Evolutionary conservation across 2,888 invertebrate species (phyloP).

Genomic region (Metellina segmentata): DNA sequence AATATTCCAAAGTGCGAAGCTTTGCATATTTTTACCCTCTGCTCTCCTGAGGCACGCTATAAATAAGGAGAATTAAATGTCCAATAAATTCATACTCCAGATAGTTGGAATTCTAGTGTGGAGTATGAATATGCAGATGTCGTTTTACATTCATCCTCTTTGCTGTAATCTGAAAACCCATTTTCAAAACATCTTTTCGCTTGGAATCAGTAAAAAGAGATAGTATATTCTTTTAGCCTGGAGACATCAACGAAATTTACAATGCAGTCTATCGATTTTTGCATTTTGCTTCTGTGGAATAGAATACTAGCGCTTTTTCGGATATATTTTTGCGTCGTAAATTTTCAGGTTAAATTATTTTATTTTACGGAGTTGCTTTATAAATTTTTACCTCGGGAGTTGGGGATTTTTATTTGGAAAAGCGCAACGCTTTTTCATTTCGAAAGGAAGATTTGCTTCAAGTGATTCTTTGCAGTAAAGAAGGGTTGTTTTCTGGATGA

Average conservation of each 20-base stretch:
- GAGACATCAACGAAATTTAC: background rate
- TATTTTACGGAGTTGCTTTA: background rate
- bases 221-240: slow-evolving; percentile 2
- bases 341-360: background rate
- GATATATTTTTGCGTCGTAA: background rate
- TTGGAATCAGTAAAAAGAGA: background rate
- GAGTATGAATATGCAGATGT: slow-evolving; percentile 7
- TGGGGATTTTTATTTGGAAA: background rate
- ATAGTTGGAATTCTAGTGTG: background rate
- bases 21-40: background rate
- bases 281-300: background rate
- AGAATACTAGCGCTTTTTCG: background rate
- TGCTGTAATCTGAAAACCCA: slow-evolving; percentile 1
- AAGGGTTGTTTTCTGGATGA: background rate
- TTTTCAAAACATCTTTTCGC: slow-evolving; percentile 5
- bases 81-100: background rate
- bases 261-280: background rate
- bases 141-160: slow-evolving; percentile 1
- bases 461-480: background rate
- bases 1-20: background rate
- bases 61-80: background rate
- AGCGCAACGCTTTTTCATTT: background rate
- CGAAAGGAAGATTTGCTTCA: background rate
- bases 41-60: background rate
- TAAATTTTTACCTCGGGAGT: background rate